These are phyloP conservation scores for Clavelina lepadiformis DNA, from an alignment of 23 tunicate genomes.

Conservation along the genomic window DNA sequence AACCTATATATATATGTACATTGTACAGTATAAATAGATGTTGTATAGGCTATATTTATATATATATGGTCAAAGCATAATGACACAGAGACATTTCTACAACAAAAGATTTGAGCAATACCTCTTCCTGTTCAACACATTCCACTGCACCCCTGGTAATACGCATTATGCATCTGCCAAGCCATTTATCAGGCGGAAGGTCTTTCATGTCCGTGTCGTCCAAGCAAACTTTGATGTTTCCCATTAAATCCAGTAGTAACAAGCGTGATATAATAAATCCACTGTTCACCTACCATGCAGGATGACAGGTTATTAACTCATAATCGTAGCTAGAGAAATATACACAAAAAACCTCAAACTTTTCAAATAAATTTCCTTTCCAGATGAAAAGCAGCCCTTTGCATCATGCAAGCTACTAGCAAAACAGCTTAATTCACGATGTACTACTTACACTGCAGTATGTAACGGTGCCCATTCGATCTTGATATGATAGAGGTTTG, in stretches of 20 bases:
- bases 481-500: constrained; percentile 32
- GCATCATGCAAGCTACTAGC: no score
- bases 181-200: constrained; percentile 53
- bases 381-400: no score
- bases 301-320: not conserved
- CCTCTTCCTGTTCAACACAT: constrained; percentile 71
- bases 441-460: constrained; percentile 50
- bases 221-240: constrained; percentile 31
- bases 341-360: not conserved
- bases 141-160: constrained; percentile 80
- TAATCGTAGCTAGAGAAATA: not conserved
- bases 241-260: constrained; percentile 49
- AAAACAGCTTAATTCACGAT: not conserved
- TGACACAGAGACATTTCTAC: no score
- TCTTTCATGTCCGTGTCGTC: constrained; percentile 15
- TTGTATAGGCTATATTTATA: no score
- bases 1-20: no score
- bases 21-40: no score
- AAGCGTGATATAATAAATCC: constrained; percentile 85
- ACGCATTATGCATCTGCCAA: constrained; percentile 83
- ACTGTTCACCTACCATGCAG: constrained; percentile 32
- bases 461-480: constrained; percentile 26
- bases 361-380: no score
- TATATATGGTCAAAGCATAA: no score
- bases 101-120: no score